Conservation (phyloP, 2,797 vertebrate species). For the Stomatorhinus walkeri region DNA sequence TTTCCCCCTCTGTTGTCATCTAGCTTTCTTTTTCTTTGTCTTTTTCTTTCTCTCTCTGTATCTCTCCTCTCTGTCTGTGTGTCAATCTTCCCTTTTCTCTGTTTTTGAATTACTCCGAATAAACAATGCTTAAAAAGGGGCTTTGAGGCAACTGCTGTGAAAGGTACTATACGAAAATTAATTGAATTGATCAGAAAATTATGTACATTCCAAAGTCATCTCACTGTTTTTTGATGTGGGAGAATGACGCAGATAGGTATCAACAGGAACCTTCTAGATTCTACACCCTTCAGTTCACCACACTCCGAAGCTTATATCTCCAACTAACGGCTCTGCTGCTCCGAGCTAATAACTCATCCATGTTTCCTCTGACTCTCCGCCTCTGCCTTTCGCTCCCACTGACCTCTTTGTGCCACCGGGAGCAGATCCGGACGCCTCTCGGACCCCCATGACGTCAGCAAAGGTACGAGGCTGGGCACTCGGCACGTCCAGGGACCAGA, state of each 20-base stretch:
- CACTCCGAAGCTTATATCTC: background rate
- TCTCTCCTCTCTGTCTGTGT: background rate
- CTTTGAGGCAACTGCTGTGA: background rate
- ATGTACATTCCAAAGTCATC: background rate
- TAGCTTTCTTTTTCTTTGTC: background rate
- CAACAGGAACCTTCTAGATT: background rate
- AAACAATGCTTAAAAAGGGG: background rate
- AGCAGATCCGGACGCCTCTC: background rate
- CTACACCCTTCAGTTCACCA: background rate
- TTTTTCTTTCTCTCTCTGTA: background rate
- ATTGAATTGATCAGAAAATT: background rate
- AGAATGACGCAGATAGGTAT: background rate
- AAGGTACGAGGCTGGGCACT: background rate
- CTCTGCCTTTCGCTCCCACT: background rate
- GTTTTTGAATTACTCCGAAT: background rate
- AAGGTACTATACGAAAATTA: background rate
- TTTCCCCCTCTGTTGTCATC: background rate
- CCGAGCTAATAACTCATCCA: slow-evolving; percentile 1
- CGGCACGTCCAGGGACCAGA: background rate
- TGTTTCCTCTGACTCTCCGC: background rate
- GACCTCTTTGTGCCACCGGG: background rate
- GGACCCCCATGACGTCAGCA: background rate
- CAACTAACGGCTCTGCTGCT: slow-evolving; percentile 7
- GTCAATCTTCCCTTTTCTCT: background rate
- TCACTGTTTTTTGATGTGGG: background rate